Conservation (phyloP, 1,140 invertebrate genomes). For the Latrodectus geometricus region DNA sequence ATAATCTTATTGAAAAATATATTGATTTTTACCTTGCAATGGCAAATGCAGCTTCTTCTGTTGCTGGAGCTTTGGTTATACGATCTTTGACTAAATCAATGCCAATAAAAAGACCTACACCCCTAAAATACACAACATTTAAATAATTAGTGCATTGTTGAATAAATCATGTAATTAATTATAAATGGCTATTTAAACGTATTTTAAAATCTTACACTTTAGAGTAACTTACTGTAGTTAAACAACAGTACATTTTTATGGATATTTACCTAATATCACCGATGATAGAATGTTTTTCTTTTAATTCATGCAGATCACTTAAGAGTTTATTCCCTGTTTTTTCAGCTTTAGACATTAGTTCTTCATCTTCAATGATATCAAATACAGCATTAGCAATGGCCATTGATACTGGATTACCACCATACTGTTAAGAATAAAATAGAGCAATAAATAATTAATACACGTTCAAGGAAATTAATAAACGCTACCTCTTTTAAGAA, state of each 20-base stretch:
- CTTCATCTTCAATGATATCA: slow-evolving; percentile 88
- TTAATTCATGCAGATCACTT: slow-evolving; percentile 77
- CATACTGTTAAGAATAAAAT: slow-evolving; percentile 79
- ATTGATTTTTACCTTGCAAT: slow-evolving; percentile 75
- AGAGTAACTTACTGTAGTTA: background rate
- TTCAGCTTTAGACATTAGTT: slow-evolving; percentile 83
- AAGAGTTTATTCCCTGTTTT: slow-evolving; percentile 85
- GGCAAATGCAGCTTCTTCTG: slow-evolving; percentile 82
- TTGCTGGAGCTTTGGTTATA: slow-evolving; percentile 82
- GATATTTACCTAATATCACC: slow-evolving; percentile 73
- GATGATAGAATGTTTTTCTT: slow-evolving; percentile 81
- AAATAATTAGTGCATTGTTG: slow-evolving; percentile 3
- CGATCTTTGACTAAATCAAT: slow-evolving; percentile 91
- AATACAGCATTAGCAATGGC: slow-evolving; percentile 95
- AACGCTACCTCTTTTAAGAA: too few species aligned
- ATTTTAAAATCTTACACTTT: too few species aligned
- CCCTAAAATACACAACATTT: slow-evolving; percentile 73
- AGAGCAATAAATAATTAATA: background rate
- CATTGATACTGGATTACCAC: slow-evolving; percentile 97
- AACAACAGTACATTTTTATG: background rate
- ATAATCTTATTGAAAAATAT: too few species aligned
- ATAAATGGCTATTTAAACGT: too few species aligned
- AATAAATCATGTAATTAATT: background rate
- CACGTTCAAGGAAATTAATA: too few species aligned
- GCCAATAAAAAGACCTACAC: slow-evolving; percentile 91